Conservation (phyloP, 1,140 invertebrate species). For the Uloborus diversus region DNA sequence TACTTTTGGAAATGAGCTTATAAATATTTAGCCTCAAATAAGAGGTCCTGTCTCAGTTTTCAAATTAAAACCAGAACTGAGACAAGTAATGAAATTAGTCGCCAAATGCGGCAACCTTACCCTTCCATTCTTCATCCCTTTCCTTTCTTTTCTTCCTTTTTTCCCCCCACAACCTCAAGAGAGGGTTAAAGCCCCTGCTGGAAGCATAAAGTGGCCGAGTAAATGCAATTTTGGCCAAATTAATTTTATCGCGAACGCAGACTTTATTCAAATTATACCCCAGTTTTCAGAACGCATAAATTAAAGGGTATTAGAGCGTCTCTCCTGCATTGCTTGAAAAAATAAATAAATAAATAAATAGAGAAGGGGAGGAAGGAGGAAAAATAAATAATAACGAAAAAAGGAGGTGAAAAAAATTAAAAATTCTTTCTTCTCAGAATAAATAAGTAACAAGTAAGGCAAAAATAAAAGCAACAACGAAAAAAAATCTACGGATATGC, state of each 20-base stretch:
- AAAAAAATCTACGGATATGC: constrained; percentile 14
- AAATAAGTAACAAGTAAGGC: constrained; percentile 55
- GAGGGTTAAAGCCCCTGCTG: constrained; percentile 49
- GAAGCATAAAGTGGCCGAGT: constrained; percentile 53
- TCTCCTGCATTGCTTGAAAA: not conserved
- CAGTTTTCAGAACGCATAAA: constrained; percentile 50
- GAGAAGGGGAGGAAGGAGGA: constrained; percentile 10
- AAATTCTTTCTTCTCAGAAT: constrained; percentile 24
- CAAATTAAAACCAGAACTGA: not conserved
- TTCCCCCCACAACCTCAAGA: constrained; percentile 33
- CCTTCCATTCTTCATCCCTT: constrained; percentile 23
- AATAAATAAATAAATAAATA: constrained; percentile 21
- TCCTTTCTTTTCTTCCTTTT: constrained; percentile 7
- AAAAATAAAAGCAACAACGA: constrained; percentile 3
- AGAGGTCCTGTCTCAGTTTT: too few relatives aligned
- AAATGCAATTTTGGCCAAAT: constrained; percentile 57
- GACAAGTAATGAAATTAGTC: not conserved
- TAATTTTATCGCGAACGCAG: constrained; percentile 53
- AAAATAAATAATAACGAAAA: not conserved
- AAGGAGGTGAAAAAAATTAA: constrained; percentile 30
- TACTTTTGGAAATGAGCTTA: too few relatives aligned
- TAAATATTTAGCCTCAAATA: too few relatives aligned
- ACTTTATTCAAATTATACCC: constrained; percentile 57
- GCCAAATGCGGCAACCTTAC: constrained; percentile 13
- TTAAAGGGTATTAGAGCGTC: constrained; percentile 46